Percentiles rank a stretch among this genome's conserved stretches.
Conservation (phyloP, 2,113 vertebrate species). For the Cromileptes altivelis region DNA sequence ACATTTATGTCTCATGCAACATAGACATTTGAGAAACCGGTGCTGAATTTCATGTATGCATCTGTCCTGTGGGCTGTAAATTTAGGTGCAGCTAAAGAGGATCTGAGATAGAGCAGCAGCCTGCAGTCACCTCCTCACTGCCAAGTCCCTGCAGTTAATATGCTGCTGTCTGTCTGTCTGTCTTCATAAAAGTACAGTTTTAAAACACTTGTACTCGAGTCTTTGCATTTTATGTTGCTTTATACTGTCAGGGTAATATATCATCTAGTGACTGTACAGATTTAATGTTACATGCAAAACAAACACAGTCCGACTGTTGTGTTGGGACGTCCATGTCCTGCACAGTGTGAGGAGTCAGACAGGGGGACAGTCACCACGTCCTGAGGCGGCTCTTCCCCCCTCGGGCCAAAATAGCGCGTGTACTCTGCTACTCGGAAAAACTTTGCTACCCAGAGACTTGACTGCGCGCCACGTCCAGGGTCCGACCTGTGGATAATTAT, state of each 20-base stretch:
- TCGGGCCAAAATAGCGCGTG: slow-evolving; percentile 59
- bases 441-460: not conserved
- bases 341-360: not conserved
- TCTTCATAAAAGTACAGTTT: not conserved
- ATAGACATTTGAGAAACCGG: slow-evolving; percentile 38
- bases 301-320: not conserved
- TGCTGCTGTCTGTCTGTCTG: not conserved
- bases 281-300: too few relatives aligned
- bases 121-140: slow-evolving; percentile 12
- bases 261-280: not conserved
- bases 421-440: slow-evolving; percentile 8
- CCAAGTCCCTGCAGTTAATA: slow-evolving; percentile 11
- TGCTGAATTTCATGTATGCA: slow-evolving; percentile 60
- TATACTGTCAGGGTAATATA: not conserved
- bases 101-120: slow-evolving; percentile 14
- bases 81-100: slow-evolving; percentile 63
- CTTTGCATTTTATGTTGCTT: not conserved
- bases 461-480: slow-evolving; percentile 48
- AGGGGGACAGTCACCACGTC: slow-evolving; percentile 13
- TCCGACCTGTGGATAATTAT: slow-evolving; percentile 60
- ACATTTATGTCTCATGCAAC: slow-evolving; percentile 51
- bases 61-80: slow-evolving; percentile 59
- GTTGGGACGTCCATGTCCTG: not conserved
- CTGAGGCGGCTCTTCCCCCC: slow-evolving; percentile 38
- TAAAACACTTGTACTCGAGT: not conserved